Base-by-base conservation (phyloP, 1,140 invertebrate species). In the Anastrepha obliqua region DNA sequence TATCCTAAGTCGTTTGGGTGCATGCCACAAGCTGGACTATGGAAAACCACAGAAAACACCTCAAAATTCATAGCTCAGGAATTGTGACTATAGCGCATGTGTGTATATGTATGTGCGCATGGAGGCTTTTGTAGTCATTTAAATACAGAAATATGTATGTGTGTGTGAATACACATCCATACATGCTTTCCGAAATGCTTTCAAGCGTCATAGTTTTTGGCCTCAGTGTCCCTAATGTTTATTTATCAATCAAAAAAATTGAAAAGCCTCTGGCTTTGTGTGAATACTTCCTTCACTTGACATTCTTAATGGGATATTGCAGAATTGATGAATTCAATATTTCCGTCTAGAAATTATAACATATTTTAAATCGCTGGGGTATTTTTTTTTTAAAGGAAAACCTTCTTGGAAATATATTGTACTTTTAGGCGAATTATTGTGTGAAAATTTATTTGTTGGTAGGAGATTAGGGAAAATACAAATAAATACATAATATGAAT, bases 21-120 rank as follows among this genome's bases (percentile, higher is more conserved):
- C 20, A 29, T 81, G 47, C 74, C 74, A 81, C 74, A 81, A 55
- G 74, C 47, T 81, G 74, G 74, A 81, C 74, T 51, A 9, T 29
- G 44, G 17, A 5, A 55, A 51, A 55, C 74, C 74, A 81, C 5
- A 9, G 47, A 55, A 74, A 55, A 81, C 74, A 81, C 44, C 74
- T 51, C 74, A 81, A 55, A 81, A 81, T 81, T 81, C 74, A 81
- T 81, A 81, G 74, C 74, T 81, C 51, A 81, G 47, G 44, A 81
- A 55, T 81, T 81, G 55, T 62, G 47, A 39, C 44, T 44, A 74
- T 29, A 44, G 5, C 15, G 65, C 60, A 62, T 17, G 60, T n/a
- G 1, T 62, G 11, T 62, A 62, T n/a, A 5, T 13, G 11, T 17
- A 74, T 6, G 42, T 47, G 42, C 42, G 67, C 67, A 74, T 44